These are phyloP conservation scores for Myopa testacea DNA, from an alignment of 2,888 invertebrate species.

Conservation along the genomic window DNA sequence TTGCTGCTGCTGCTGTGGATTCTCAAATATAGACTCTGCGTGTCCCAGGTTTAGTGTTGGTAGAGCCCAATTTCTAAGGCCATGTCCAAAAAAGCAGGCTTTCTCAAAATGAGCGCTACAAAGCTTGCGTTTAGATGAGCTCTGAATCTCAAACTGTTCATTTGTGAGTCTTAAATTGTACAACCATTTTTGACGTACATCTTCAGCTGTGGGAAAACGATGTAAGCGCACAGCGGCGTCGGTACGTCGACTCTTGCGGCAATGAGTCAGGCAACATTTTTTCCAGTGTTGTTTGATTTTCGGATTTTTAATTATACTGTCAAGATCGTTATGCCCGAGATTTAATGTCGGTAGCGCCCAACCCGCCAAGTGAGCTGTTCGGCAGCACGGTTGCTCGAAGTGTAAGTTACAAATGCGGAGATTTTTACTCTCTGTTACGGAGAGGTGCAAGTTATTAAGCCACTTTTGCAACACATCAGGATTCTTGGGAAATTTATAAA, in stretches of 20 bases:
- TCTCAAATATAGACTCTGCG: slow-evolving; percentile 51
- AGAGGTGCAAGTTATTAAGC: slow-evolving; percentile 46
- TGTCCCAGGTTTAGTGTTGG: slow-evolving; percentile 59
- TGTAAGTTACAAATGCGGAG: slow-evolving; percentile 45
- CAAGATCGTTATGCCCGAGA: slow-evolving; percentile 41
- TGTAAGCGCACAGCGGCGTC: slow-evolving; percentile 47
- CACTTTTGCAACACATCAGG: slow-evolving; percentile 40
- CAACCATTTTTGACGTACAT: slow-evolving; percentile 45
- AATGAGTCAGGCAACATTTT: slow-evolving; percentile 52
- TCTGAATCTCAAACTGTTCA: neutral
- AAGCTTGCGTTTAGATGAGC: slow-evolving; percentile 41
- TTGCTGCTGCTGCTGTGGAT: slow-evolving; percentile 44
- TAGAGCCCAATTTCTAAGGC: slow-evolving; percentile 55
- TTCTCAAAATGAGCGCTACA: slow-evolving; percentile 48
- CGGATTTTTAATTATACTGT: slow-evolving; percentile 31
- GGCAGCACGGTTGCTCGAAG: slow-evolving; percentile 45
- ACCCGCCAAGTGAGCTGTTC: neutral
- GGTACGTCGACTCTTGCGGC: slow-evolving; percentile 47
- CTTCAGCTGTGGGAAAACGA: slow-evolving; percentile 53
- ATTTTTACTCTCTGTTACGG: slow-evolving; percentile 41
- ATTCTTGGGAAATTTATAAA: slow-evolving; percentile 45
- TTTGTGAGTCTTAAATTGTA: slow-evolving; percentile 42
- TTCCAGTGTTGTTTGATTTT: neutral
- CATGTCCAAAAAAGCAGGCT: slow-evolving; percentile 37
- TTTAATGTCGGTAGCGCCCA: slow-evolving; percentile 49